Percentiles rank a stretch among this genome's conserved stretches.
These are phyloP conservation scores for Pipa parva DNA, from an alignment of 2,113 vertebrate species.

Conservation along the genomic window DNA sequence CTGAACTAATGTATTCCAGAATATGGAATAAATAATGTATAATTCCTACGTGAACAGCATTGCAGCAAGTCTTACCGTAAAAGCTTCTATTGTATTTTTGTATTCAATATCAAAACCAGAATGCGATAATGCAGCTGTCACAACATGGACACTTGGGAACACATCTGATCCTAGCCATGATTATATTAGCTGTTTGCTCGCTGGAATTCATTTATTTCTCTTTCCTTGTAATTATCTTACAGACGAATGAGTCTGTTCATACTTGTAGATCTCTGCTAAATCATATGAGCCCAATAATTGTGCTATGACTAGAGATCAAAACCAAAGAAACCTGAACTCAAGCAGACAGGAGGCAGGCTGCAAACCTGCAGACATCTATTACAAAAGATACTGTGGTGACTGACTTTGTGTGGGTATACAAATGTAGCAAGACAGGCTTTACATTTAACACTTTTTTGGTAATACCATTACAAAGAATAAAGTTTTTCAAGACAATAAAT, in stretches of 20 bases:
- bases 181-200: background rate
- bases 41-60: background rate
- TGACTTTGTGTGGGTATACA: too few relatives aligned
- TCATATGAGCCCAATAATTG: too few relatives aligned
- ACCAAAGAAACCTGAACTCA: too few relatives aligned
- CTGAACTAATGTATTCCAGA: background rate
- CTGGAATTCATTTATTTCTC: background rate
- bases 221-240: background rate
- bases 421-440: too few relatives aligned
- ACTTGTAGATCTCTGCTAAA: too few relatives aligned
- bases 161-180: background rate
- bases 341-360: too few relatives aligned
- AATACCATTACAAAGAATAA: too few relatives aligned
- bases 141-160: background rate
- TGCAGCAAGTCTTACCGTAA: background rate
- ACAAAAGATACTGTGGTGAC: too few relatives aligned
- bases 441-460: too few relatives aligned
- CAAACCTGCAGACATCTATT: too few relatives aligned
- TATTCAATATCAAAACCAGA: background rate
- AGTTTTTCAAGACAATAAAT: too few relatives aligned
- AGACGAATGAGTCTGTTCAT: background rate
- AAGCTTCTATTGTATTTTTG: background rate
- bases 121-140: background rate
- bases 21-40: background rate
- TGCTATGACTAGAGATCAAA: too few relatives aligned